Percentiles rank a stretch among this genome's conserved stretches.
phyloP scores from a whole-genome alignment of 2,888 invertebrate species.

The Tridacna crocea region DNA sequence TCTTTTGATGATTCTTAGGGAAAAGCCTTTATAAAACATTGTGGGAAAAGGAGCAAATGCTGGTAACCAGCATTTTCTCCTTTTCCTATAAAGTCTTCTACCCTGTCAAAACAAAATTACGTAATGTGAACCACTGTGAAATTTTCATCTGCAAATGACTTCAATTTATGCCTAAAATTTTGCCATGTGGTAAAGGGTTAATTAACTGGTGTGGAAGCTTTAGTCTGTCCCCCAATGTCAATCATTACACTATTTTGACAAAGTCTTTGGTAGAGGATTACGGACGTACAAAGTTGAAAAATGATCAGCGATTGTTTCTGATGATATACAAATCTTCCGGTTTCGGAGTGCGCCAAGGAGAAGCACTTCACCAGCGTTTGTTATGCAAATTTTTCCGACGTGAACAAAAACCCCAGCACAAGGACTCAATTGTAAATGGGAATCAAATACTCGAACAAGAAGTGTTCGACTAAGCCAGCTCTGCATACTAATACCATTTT shows the following conservation, averaged over 20 bases:
- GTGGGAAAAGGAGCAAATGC: too few relatives aligned
- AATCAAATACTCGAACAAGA: slow-evolving; percentile 49
- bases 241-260: slow-evolving; percentile 22
- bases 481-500: slow-evolving; percentile 64
- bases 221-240: slow-evolving; percentile 23
- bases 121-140: too few relatives aligned
- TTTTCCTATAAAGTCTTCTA: too few relatives aligned
- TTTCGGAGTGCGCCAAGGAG: slow-evolving; percentile 44
- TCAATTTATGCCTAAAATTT: too few relatives aligned
- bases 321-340: slow-evolving; percentile 32
- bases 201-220: slow-evolving; percentile 11
- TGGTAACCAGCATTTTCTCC: too few relatives aligned
- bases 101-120: too few relatives aligned
- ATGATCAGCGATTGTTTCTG: slow-evolving; percentile 36
- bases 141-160: too few relatives aligned
- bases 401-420: slow-evolving; percentile 44
- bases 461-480: slow-evolving; percentile 53
- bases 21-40: too few relatives aligned
- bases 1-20: too few relatives aligned
- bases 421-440: slow-evolving; percentile 56
- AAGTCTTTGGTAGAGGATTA: slow-evolving; percentile 27
- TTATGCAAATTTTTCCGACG: slow-evolving; percentile 54
- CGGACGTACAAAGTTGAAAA: slow-evolving; percentile 31
- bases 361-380: slow-evolving; percentile 51
- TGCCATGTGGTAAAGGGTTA: slow-evolving; percentile 5